Evolutionary conservation across 2,113 vertebrate species (phyloP), one percentile per base, ranked within the genome.

Genomic region (Etia nguti): DNA sequence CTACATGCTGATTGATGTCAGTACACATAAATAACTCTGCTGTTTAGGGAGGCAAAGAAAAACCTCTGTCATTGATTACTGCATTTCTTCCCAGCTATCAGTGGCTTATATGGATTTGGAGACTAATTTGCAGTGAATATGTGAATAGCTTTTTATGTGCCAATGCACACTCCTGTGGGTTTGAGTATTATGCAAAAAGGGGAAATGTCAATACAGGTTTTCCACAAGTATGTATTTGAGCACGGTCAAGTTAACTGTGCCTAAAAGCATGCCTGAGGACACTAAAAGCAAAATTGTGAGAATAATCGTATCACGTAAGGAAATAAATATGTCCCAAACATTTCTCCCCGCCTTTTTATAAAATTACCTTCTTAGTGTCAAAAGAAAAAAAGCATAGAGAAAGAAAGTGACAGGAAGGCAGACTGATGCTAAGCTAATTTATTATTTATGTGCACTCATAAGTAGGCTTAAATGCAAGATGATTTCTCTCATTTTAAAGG

Each of bases 71-170:
- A 95, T 85, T 87, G 91, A 94, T 94, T 88, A 86, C 62, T 79
- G 60, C 83, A 87, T 92, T 91, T 86, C 79, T 81, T 89, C 82
- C 43, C 65, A 73, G 85, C 91, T 90, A 80, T 87, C 65, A 50
- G 86, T 79, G 79, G 88, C 84, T 91, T 88, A 62, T 83, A 90
- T 91, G 87, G 90, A 93, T 92, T 92, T 91, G 36, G 70, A 83
- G 85, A 55, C 83, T 91, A 89, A 92, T 90, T 93, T 94, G 81
- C 83, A 79, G 81, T 65, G 91, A 89, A 93, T 87, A 85, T 91
- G 81, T 79, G 89, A 92, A 83, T 80, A 81, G 70, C 6, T 62
- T 92, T 93, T 86, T 75, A 91, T 90, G 85, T 79, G 84, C 70
- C 82, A 43, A 4, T 34, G 83, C 54, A 54, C 79, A 38, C 55